A percentile compares a stretch with the other conserved stretches of the same genome.
Conservation (phyloP, 2,888 invertebrate species). For the Galeopsomyia nigrocyanea region DNA sequence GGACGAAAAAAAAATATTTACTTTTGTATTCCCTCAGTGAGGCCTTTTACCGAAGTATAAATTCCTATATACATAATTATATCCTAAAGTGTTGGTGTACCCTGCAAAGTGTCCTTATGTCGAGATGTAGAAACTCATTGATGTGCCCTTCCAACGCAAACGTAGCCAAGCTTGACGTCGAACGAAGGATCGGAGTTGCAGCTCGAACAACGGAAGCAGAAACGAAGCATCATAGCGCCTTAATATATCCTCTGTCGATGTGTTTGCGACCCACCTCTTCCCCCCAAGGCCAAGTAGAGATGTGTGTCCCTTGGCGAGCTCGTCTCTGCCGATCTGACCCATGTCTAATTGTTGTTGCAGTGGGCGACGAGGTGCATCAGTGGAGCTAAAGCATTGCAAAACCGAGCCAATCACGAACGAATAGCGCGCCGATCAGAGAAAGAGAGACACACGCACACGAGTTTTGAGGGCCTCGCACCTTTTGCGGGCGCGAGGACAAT, state of each 20-base stretch:
- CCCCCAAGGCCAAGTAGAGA: no score
- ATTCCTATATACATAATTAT: not conserved
- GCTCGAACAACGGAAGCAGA: no score
- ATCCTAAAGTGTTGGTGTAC: slow-evolving; percentile 2
- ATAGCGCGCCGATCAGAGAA: not conserved
- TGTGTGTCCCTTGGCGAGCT: no score
- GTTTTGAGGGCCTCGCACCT: no score
- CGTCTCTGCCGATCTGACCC: no score
- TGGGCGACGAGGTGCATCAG: slow-evolving; percentile 47
- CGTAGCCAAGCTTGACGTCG: no score
- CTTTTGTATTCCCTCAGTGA: slow-evolving; percentile 18
- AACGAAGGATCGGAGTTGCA: no score
- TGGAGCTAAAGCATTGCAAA: slow-evolving; percentile 38
- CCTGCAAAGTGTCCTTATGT: slow-evolving; percentile 13
- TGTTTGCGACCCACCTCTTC: slow-evolving; percentile 4
- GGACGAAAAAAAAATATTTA: not conserved
- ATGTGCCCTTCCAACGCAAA: slow-evolving; percentile 10
- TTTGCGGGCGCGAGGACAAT: not conserved
- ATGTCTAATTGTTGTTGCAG: slow-evolving; percentile 55
- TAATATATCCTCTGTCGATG: slow-evolving; percentile 1
- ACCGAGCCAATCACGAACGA: slow-evolving; percentile 20
- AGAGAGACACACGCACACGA: slow-evolving; percentile 8
- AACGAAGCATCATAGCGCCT: no score
- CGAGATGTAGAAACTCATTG: slow-evolving; percentile 22
- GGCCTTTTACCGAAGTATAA: slow-evolving; percentile 19